Percentiles rank a stretch among this genome's conserved stretches.
Conservation (phyloP, 2,113 vertebrate genomes). For the Cromileptes altivelis region DNA sequence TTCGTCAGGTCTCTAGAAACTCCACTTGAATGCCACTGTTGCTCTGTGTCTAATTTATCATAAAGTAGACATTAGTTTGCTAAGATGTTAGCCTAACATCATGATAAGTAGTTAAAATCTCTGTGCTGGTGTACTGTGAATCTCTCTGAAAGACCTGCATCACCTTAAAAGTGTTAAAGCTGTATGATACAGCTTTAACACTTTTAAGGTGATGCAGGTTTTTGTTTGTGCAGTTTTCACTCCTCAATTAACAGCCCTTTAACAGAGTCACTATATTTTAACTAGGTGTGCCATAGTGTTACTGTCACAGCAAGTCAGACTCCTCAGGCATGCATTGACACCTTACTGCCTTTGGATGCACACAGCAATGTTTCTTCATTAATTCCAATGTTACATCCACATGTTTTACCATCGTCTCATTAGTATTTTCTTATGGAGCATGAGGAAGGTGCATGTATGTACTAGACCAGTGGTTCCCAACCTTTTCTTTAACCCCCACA, state of each 20-base stretch:
- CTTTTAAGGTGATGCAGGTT: no score
- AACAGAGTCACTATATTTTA: neutral
- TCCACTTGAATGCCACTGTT: neutral
- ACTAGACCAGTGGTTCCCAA: no score
- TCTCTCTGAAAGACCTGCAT: no score
- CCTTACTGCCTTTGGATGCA: slow-evolving; percentile 67
- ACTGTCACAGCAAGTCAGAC: neutral
- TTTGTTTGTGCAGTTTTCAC: neutral
- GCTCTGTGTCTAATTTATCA: neutral
- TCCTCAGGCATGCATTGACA: slow-evolving; percentile 26
- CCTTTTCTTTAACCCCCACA: no score
- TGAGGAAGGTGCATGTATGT: neutral
- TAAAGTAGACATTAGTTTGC: neutral
- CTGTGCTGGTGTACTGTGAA: neutral
- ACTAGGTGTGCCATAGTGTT: no score
- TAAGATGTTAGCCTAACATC: neutral
- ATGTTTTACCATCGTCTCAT: slow-evolving; percentile 18
- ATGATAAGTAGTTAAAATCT: neutral
- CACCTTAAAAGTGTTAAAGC: no score
- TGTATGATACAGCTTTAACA: neutral
- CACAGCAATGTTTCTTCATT: slow-evolving; percentile 59
- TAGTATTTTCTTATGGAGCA: slow-evolving; percentile 24
- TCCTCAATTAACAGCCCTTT: neutral
- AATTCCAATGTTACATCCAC: slow-evolving; percentile 28
- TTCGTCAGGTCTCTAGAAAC: neutral